Percentiles rank a stretch among this genome's conserved stretches.
These are phyloP conservation scores for Neotragus moschatus DNA, from an alignment of 2,113 vertebrate species.

Conservation along the genomic window DNA sequence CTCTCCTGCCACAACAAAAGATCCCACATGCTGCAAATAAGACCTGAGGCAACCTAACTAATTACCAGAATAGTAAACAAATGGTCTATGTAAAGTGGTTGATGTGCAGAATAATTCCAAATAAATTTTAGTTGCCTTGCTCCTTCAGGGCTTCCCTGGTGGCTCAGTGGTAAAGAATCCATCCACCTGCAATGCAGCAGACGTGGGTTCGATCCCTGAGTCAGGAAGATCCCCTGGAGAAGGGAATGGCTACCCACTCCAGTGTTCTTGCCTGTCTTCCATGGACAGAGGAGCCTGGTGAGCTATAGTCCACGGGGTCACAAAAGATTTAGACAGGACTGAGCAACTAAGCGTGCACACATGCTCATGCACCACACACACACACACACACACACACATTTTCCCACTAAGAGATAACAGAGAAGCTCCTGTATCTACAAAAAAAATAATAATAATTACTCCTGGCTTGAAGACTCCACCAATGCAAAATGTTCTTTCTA, in stretches of 20 bases:
- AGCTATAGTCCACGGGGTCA: background rate
- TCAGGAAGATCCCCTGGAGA: background rate
- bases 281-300: background rate
- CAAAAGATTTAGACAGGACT: background rate
- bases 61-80: background rate
- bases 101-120: background rate
- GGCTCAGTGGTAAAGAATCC: background rate
- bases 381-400: background rate
- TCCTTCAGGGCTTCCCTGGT: background rate
- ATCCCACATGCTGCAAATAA: background rate
- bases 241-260: background rate
- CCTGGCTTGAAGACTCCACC: background rate
- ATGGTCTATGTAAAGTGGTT: background rate
- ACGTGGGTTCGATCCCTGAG: rapidly evolving
- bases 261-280: background rate
- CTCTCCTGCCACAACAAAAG: background rate
- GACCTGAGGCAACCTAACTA: background rate
- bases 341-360: rapidly evolving
- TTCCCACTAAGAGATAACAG: background rate
- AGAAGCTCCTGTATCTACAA: background rate
- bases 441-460: background rate
- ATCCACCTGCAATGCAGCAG: background rate
- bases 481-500: background rate
- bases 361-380: background rate
- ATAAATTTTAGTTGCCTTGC: background rate